These are phyloP conservation scores for Melanargia galathea DNA, from an alignment of 2,888 invertebrate genomes.

Conservation along the genomic window DNA sequence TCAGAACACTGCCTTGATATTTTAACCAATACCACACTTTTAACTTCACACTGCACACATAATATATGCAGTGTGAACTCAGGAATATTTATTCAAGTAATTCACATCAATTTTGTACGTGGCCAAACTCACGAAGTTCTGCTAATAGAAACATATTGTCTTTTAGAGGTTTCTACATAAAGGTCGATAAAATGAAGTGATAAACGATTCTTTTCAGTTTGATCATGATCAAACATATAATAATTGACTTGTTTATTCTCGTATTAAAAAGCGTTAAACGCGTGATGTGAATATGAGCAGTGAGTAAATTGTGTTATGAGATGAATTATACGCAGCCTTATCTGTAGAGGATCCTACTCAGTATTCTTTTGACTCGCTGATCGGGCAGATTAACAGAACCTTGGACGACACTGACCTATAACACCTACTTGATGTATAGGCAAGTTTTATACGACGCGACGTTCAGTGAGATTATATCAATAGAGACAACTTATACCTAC, in stretches of 20 bases:
- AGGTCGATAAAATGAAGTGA: conserved; percentile 12
- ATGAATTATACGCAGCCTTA: conserved; percentile 38
- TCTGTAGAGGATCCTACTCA: conserved; percentile 36
- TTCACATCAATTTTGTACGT: background rate
- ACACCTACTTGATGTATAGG: conserved; percentile 17
- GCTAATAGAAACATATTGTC: conserved; percentile 12
- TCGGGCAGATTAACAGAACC: conserved; percentile 41
- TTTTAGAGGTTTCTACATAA: conserved; percentile 7
- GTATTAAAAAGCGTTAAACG: conserved; percentile 42
- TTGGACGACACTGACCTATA: conserved; percentile 39
- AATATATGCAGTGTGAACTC: background rate
- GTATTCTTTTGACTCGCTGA: conserved; percentile 42
- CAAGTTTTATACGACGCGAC: background rate
- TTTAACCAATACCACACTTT: too few relatives aligned
- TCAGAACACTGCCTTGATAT: too few relatives aligned
- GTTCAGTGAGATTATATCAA: too few relatives aligned
- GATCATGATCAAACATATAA: conserved; percentile 32
- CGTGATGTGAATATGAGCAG: conserved; percentile 41
- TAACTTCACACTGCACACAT: too few relatives aligned
- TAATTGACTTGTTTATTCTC: conserved; percentile 34
- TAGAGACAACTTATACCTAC: background rate
- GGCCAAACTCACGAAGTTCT: background rate
- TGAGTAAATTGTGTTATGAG: conserved; percentile 31
- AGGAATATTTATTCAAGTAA: background rate
- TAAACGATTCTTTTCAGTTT: conserved; percentile 28